A percentile compares a stretch with the other conserved stretches of the same genome.
These are phyloP conservation scores for Heterocephalus glaber DNA, from an alignment of 2,113 vertebrate genomes.

Conservation along the genomic window DNA sequence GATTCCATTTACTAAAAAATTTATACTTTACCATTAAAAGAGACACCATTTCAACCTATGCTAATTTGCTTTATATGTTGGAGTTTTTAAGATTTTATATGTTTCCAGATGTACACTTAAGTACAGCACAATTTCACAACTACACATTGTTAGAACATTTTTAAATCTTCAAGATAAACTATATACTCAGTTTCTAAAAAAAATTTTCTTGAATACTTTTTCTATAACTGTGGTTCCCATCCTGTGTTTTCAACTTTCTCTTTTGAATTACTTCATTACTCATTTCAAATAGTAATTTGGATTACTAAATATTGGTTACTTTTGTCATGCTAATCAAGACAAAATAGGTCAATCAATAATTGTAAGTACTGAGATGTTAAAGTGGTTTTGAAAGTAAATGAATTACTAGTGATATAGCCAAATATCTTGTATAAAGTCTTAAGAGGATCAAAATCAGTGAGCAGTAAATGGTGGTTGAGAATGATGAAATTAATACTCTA, in stretches of 20 bases:
- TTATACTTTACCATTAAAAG: background rate
- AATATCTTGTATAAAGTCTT: background rate
- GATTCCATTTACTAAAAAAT: background rate
- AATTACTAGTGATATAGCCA: background rate
- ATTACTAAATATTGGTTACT: background rate
- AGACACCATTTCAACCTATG: background rate
- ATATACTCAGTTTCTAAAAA: background rate
- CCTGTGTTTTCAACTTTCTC: background rate
- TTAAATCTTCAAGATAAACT: background rate
- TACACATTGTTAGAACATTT: background rate
- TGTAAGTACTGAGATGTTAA: background rate
- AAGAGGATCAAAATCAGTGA: background rate
- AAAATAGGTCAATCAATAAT: background rate
- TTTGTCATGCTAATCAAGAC: background rate
- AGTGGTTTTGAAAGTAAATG: background rate
- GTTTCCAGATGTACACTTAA: background rate
- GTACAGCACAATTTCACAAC: background rate
- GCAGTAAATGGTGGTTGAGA: background rate
- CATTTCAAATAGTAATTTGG: background rate
- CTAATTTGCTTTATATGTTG: background rate
- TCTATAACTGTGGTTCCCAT: background rate
- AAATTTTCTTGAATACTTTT: background rate
- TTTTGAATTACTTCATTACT: background rate
- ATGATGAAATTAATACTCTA: background rate
- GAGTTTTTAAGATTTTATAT: background rate